Conservation (phyloP, 2,113 vertebrate species). For the Microcebus tavaratra region DNA sequence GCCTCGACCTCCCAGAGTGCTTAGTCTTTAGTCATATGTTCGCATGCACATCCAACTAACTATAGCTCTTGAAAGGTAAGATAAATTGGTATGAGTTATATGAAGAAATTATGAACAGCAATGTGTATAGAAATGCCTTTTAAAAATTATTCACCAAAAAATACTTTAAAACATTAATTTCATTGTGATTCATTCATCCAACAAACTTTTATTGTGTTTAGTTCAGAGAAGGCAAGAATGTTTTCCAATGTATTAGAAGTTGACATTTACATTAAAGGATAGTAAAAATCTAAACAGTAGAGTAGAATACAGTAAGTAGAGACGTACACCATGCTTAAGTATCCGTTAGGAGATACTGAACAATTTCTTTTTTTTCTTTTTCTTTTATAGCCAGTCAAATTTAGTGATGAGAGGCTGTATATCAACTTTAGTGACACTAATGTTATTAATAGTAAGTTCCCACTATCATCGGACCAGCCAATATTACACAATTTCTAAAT, state of each 20-base stretch:
- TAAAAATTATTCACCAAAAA: not conserved
- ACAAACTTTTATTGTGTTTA: not conserved
- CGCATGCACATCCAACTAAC: not conserved
- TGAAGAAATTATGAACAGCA: not conserved
- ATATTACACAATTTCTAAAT: not conserved
- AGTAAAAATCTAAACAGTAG: not conserved
- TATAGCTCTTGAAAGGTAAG: not conserved
- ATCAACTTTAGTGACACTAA: too few species aligned
- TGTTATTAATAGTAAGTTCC: too few species aligned
- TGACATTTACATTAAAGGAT: not conserved
- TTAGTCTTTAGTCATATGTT: not conserved
- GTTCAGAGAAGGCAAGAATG: not conserved
- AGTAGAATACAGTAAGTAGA: not conserved
- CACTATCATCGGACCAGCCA: too few species aligned
- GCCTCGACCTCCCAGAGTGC: too few species aligned
- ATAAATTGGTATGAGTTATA: not conserved
- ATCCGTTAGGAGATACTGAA: not conserved
- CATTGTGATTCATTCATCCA: not conserved
- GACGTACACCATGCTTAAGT: not conserved
- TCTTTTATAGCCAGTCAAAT: too few species aligned
- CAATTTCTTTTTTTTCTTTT: not conserved
- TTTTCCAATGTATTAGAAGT: not conserved
- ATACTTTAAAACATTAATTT: slow-evolving; percentile 27
- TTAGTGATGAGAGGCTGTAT: too few species aligned
- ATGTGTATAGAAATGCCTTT: not conserved